Base-by-base conservation (phyloP, 2,797 vertebrate species). In the Petrocephalus sullivani region DNA sequence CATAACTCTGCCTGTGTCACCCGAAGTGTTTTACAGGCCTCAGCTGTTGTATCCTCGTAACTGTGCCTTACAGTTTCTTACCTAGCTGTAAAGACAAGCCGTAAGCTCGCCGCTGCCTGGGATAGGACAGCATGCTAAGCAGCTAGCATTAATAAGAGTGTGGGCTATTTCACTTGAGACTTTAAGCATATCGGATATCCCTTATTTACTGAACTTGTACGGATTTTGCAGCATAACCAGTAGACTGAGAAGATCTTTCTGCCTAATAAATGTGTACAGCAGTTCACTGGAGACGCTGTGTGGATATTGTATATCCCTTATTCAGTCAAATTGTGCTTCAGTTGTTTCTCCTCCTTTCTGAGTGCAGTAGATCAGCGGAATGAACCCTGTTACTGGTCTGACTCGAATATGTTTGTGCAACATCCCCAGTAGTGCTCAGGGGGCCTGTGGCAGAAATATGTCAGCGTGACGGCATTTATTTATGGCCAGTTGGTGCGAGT, bases 371-470 rank as follows among this genome's bases (percentile, higher is more conserved):
- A 85, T 85, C 82, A 85, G 82, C 21, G 21, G 51, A 56, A 85
- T 85, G 82, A 85, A 53, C 82, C 82, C 82, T 56, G 51, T 33
- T 23, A 54, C 82, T 23, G 46, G 58, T 86, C 53, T 53, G 14
- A 51, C 67, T 57, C 53, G 9, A 92, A 56, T 33, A 85, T 56
- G 28, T 54, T 56, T 85, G 75, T n/a, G 75, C 75, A 49, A 41
- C 75, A 41, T 41, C 75, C 82, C 51, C 82, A 54, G 82, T 53
- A 56, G 49, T 28, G 49, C 82, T 85, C 51, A 85, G 8, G 82
- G 23, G 14, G 53, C 82, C 82, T 10, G 33, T 53, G 3, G 51
- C 51, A 85, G 23, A 85, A 56, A 14, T 28, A 56, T 33, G 82
- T 56, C 41, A 0, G 16, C 46, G 37, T 56, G 82, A 85, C 14